Evolutionary conservation across 2,888 invertebrate genomes (phyloP), one percentile per base, ranked within the genome.

Genomic region (Gandaritis pyraliata): DNA sequence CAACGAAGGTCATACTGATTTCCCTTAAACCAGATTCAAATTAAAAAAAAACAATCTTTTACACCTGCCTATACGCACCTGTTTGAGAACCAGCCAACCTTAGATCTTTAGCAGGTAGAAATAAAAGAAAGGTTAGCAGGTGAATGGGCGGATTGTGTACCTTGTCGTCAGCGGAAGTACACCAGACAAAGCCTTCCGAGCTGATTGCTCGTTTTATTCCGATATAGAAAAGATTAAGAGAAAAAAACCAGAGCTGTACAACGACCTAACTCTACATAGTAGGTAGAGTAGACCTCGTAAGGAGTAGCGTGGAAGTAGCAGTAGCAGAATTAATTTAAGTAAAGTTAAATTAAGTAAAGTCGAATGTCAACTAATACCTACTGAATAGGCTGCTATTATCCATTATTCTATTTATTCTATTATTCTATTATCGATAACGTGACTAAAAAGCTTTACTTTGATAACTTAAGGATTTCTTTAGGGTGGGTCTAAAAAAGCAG

Each of bases 211-310:
- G n/a, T 50, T 58, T 41, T 52, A n/a, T 18, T 58, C 39, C n/a
- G 5, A 38, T 52, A 48, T 13, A 36, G 16, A 36, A 13, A 54
- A 46, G 18, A 18, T 23, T 41, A 7, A 29, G 41, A 10, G 13
- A 30, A 43, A 0, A 39, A 38, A 12, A 36, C 13, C 7, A 18
- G 12, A 33, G 12, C 45, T 18, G 33, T 61, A 58, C 53, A 13
- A 49, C 38, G 58, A 62, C 23, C 2, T 23, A 69, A 73, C 59
- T 33, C 8, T 33, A 10, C 33, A 2, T 33, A 77, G 23, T 23
- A 4, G 23, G 23, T 23, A 23, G 23, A 2, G 23, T 2, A 23
- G 3, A n/a, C n/a, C n/a, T n/a, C n/a, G n/a, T n/a, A n/a, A n/a
- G n/a, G n/a, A n/a, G n/a, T n/a, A n/a, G n/a, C n/a, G n/a, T n/a